Evolutionary conservation across 2,888 invertebrate species (phyloP).

Genomic region (Ormyrus thymus): DNA sequence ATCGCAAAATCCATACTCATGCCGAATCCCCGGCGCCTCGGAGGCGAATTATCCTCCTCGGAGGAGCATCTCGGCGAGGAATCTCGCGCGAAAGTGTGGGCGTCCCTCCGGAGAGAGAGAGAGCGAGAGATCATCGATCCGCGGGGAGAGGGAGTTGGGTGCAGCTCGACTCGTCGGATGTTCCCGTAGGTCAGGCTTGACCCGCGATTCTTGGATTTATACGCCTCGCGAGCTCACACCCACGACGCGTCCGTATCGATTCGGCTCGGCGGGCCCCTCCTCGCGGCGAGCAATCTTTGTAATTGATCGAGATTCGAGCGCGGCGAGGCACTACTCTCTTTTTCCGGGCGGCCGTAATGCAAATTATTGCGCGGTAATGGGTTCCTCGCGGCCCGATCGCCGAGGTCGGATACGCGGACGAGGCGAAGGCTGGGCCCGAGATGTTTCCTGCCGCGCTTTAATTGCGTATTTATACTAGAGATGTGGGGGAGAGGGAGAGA

Average conservation of each 20-base stretch:
- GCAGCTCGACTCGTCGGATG: constrained; percentile 20
- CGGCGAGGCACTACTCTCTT: background rate
- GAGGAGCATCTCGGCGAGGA: constrained; percentile 2
- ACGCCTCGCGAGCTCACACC: constrained; percentile 16
- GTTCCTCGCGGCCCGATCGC: background rate
- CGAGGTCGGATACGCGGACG: background rate
- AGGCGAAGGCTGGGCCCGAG: background rate
- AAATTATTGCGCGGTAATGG: background rate
- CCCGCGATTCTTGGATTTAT: constrained; percentile 30
- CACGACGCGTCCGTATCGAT: constrained; percentile 21
- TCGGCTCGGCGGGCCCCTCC: background rate
- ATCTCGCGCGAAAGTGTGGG: constrained; percentile 35
- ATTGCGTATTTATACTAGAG: too few species aligned
- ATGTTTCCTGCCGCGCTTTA: too few species aligned
- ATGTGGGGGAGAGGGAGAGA: too few species aligned
- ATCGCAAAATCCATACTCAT: too few species aligned
- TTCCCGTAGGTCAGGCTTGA: constrained; percentile 42
- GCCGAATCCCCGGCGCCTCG: too few species aligned
- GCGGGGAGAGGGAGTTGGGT: constrained; percentile 9
- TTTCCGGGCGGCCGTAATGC: background rate
- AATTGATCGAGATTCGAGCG: constrained; percentile 25
- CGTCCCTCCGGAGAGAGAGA: constrained; percentile 10
- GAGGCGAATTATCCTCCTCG: too few species aligned
- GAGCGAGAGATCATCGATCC: constrained; percentile 39
- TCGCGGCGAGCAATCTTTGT: constrained; percentile 10